phyloP scores from a whole-genome alignment of 2,888 invertebrate genomes.

The Patella caerulea region DNA sequence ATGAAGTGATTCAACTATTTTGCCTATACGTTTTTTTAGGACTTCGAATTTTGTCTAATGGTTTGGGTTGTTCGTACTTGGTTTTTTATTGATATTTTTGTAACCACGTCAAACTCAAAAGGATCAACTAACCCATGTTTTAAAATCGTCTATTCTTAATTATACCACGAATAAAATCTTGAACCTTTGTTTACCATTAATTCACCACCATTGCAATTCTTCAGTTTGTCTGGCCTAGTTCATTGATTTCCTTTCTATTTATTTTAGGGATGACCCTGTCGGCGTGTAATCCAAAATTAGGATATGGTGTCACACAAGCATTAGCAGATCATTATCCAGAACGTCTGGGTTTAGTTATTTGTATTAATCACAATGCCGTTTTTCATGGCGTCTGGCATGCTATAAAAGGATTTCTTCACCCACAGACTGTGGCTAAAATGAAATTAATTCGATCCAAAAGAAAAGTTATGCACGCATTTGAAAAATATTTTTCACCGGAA shows the following conservation, averaged over 20 bases:
- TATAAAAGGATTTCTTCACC: slow-evolving; percentile 64
- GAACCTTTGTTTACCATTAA: neutral
- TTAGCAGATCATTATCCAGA: slow-evolving; percentile 69
- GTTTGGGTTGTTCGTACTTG: too few species aligned
- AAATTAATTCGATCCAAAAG: slow-evolving; percentile 58
- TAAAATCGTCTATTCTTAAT: neutral
- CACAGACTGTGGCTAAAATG: slow-evolving; percentile 63
- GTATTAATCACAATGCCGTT: slow-evolving; percentile 65
- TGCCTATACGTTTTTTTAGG: too few species aligned
- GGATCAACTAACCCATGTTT: too few species aligned
- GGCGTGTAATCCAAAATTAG: slow-evolving; percentile 67
- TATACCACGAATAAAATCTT: neutral
- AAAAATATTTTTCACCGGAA: slow-evolving; percentile 59
- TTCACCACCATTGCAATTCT: too few species aligned
- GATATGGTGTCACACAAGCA: slow-evolving; percentile 61
- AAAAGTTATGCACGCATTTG: slow-evolving; percentile 59
- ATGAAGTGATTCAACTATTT: too few species aligned
- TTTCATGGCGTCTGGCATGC: slow-evolving; percentile 70
- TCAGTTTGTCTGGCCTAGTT: neutral
- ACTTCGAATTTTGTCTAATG: too few species aligned
- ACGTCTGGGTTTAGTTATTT: slow-evolving; percentile 65
- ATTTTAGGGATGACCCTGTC: slow-evolving; percentile 65
- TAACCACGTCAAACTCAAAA: too few species aligned
- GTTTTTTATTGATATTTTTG: too few species aligned
- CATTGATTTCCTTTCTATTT: neutral